Evolutionary conservation across 2,113 vertebrate species (phyloP).

Genomic region (Gnathochromis pfefferi): DNA sequence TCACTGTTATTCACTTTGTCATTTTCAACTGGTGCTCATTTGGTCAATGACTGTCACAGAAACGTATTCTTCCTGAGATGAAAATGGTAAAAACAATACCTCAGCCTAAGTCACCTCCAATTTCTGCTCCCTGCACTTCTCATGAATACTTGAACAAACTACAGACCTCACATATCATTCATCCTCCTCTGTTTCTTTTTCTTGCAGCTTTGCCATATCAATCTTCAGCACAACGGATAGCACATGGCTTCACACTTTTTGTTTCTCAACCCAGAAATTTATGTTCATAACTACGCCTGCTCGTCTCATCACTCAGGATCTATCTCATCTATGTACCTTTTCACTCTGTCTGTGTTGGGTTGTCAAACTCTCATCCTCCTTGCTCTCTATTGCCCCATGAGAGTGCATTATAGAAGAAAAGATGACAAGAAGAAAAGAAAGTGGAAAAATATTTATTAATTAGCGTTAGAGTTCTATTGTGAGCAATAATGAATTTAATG

Average conservation of each 20-base stretch:
- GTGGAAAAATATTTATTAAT: background rate
- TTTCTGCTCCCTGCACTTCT: background rate
- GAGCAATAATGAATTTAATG: background rate
- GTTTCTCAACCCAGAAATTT: constrained; percentile 13
- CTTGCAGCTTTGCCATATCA: background rate
- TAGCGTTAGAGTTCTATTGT: background rate
- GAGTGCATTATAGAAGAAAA: background rate
- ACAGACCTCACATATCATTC: constrained; percentile 10
- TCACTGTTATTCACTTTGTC: background rate
- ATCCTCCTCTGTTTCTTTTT: background rate
- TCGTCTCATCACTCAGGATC: background rate
- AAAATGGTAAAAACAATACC: background rate
- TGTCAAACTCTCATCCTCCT: background rate
- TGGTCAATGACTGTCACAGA: background rate
- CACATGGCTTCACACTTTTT: background rate
- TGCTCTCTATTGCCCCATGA: background rate
- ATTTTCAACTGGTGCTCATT: background rate
- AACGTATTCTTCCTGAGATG: background rate
- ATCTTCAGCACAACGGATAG: background rate
- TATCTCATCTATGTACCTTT: background rate
- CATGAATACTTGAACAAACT: constrained; percentile 42
- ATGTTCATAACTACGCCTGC: background rate
- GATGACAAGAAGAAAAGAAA: background rate
- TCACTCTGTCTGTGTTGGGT: background rate
- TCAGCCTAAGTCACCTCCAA: background rate